phyloP scores from a whole-genome alignment of 2,113 vertebrate genomes.

The Alaudala cheleensis region DNA sequence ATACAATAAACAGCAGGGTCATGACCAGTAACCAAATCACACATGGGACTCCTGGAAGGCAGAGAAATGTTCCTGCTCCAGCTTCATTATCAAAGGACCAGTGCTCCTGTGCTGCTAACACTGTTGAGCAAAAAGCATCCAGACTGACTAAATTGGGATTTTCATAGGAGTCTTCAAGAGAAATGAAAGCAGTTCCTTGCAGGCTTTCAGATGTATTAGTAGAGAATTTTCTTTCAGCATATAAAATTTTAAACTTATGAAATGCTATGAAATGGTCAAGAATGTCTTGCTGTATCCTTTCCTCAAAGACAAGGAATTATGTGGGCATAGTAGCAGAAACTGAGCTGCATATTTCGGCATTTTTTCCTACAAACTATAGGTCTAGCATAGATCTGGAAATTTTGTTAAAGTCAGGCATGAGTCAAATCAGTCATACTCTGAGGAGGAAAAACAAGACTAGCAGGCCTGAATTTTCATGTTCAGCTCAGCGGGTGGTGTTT shows the following conservation, averaged over 20 bases:
- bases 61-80: neutral
- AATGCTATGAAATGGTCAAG: neutral
- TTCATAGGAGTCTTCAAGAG: neutral
- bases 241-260: neutral
- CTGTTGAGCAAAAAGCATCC: neutral
- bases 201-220: neutral
- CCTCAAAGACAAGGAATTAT: neutral
- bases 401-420: neutral
- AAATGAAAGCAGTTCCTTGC: neutral
- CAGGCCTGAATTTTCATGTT: slow-evolving; percentile 12
- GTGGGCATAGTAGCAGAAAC: neutral
- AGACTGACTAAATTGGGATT: neutral
- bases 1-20: neutral
- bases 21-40: neutral
- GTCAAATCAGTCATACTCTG: neutral
- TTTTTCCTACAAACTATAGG: neutral
- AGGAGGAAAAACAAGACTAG: neutral
- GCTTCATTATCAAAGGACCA: neutral
- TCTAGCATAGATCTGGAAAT: neutral
- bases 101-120: neutral
- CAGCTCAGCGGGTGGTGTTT: neutral
- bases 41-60: neutral
- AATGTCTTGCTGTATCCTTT: neutral
- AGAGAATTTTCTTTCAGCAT: neutral
- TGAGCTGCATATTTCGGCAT: neutral